A percentile compares a stretch with the other conserved stretches of the same genome.
Conservation (phyloP, 2,888 invertebrate genomes). For the Mycogona germanica region DNA sequence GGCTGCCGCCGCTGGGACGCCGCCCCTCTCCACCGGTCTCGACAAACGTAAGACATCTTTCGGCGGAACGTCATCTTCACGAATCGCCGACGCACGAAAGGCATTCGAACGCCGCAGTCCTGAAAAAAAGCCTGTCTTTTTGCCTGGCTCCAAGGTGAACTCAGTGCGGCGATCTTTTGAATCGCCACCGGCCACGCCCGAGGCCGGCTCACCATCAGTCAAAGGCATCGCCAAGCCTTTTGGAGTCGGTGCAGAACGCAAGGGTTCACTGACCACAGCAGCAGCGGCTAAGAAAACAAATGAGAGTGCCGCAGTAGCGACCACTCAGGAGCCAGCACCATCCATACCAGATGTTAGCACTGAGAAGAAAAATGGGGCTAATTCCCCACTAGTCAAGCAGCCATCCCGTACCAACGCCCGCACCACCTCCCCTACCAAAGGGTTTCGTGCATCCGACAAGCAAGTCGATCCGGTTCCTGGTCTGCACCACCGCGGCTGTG, state of each 20-base stretch:
- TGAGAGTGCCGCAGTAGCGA: not conserved
- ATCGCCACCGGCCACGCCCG: constrained; percentile 9
- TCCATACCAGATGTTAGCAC: not conserved
- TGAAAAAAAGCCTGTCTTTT: constrained; percentile 16
- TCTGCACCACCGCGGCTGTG: constrained; percentile 1
- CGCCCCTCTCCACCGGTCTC: constrained; percentile 35
- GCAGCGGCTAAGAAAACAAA: not conserved
- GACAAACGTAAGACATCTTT: constrained; percentile 36
- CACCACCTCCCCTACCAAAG: constrained; percentile 14
- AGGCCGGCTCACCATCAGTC: not conserved
- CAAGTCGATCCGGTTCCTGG: too few relatives aligned
- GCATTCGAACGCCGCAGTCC: constrained; percentile 51
- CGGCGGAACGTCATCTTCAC: constrained; percentile 34
- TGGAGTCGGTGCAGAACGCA: not conserved
- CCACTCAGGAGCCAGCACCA: not conserved
- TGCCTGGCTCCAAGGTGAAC: constrained; percentile 15
- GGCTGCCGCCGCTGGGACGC: constrained; percentile 25
- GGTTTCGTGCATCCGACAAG: not conserved
- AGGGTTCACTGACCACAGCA: too few relatives aligned
- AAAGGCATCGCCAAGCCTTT: too few relatives aligned
- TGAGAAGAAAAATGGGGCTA: not conserved
- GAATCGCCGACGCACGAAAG: constrained; percentile 73
- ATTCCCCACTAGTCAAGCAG: not conserved
- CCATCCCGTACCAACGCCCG: not conserved
- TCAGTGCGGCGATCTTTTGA: constrained; percentile 17